Evolutionary conservation across 2,113 vertebrate genomes (phyloP).

Genomic region (Anoplopoma fimbria): DNA sequence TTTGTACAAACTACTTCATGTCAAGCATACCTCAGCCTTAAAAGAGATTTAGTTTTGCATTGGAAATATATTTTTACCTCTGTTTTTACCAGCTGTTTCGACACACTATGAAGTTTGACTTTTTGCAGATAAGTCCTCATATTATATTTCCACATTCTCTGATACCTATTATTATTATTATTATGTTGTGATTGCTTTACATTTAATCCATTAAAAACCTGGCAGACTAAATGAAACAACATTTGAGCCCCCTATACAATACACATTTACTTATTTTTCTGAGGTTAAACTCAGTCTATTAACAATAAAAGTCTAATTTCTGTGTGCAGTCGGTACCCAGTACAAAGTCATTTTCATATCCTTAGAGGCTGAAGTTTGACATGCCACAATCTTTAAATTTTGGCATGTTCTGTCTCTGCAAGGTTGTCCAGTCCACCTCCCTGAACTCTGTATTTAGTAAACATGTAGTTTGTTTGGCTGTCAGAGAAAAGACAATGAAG

Average conservation of each 20-base stretch:
- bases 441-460: slow-evolving; percentile 50
- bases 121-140: too few species aligned
- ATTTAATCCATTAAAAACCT: too few species aligned
- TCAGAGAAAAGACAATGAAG: background rate
- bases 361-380: background rate
- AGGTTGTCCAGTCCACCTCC: slow-evolving; percentile 11
- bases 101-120: too few species aligned
- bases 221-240: background rate
- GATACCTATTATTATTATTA: background rate
- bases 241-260: background rate
- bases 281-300: background rate
- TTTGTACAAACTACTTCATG: slow-evolving; percentile 9
- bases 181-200: background rate
- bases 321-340: background rate
- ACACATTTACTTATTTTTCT: background rate
- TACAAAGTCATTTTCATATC: background rate
- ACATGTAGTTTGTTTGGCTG: slow-evolving; percentile 32
- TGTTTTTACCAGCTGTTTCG: too few species aligned
- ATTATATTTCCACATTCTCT: background rate
- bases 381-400: background rate
- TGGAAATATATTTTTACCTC: too few species aligned
- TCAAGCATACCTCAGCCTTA: background rate
- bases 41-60: too few species aligned
- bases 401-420: background rate
- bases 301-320: background rate